phyloP scores from a whole-genome alignment of 1,140 invertebrate species.

The Anadara kagoshimensis region DNA sequence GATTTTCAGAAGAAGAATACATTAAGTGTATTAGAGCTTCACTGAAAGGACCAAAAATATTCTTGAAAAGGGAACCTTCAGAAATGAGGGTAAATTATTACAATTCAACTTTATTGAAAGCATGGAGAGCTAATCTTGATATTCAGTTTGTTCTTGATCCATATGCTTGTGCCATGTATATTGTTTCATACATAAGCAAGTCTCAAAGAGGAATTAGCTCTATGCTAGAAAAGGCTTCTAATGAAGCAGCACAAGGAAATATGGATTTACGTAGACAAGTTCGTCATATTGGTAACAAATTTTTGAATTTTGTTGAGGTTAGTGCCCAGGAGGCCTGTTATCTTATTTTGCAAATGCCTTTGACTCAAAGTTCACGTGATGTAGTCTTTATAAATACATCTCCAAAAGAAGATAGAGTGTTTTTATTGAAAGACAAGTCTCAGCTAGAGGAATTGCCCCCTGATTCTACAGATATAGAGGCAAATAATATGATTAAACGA shows the following conservation, averaged over 20 bases:
- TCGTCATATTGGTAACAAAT: conserved; percentile 12
- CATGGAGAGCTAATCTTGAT: conserved; percentile 35
- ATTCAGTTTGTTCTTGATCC: conserved; percentile 46
- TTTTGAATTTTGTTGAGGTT: conserved; percentile 20
- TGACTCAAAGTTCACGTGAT: conserved; percentile 21
- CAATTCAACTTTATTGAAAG: conserved; percentile 13
- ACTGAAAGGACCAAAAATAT: conserved; percentile 29
- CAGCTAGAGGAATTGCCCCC: conserved; percentile 15
- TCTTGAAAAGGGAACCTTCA: conserved; percentile 26
- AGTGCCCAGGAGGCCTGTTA: conserved; percentile 36
- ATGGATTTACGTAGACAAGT: conserved; percentile 36
- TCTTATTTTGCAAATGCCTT: conserved; percentile 27
- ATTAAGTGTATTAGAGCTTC: conserved; percentile 34
- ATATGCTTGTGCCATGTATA: conserved; percentile 45
- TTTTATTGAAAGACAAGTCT: conserved; percentile 33
- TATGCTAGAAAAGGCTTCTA: conserved; percentile 32
- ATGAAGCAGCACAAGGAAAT: conserved; percentile 43
- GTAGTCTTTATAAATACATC: conserved; percentile 41
- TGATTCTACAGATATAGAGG: conserved; percentile 36
- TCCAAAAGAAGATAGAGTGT: conserved; percentile 27
- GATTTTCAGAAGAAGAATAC: conserved; percentile 30
- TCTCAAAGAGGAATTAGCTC: conserved; percentile 46
- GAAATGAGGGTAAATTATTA: conserved; percentile 28
- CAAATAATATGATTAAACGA: conserved; percentile 25
- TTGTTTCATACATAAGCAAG: conserved; percentile 48